These are phyloP conservation scores for Torymus auratus DNA, from an alignment of 2,888 invertebrate species.

Conservation along the genomic window DNA sequence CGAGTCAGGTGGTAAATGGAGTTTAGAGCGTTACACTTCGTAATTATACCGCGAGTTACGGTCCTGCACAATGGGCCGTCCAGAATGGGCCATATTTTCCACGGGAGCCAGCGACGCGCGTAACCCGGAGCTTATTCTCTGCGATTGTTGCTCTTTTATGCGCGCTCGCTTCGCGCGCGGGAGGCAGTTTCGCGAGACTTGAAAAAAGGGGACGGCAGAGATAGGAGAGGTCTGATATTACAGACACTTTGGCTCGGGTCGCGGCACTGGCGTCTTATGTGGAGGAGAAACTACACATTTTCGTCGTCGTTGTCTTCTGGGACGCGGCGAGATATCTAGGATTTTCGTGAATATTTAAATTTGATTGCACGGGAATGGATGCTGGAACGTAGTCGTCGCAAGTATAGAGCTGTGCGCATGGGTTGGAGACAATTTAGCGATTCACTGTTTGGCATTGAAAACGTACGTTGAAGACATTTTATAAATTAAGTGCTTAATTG, in stretches of 20 bases:
- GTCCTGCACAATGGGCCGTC: conserved; percentile 21
- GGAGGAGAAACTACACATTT: neutral
- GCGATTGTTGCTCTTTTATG: conserved; percentile 37
- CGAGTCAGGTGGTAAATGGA: conserved; percentile 47
- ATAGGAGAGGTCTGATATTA: conserved; percentile 22
- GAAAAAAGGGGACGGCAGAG: neutral
- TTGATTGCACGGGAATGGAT: conserved; percentile 12
- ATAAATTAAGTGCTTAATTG: no score
- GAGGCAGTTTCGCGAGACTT: conserved; percentile 1
- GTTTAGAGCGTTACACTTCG: conserved; percentile 44
- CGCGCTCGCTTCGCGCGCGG: conserved; percentile 9
- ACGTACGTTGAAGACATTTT: no score
- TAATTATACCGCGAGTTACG: conserved; percentile 50
- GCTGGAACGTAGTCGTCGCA: neutral
- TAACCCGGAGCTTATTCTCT: neutral
- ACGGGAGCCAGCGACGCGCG: neutral
- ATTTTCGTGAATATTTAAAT: conserved; percentile 39
- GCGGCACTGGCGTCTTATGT: neutral
- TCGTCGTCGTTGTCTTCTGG: neutral
- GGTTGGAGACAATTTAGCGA: no score
- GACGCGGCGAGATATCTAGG: neutral
- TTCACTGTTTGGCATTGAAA: no score
- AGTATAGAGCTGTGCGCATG: no score
- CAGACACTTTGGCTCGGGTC: conserved; percentile 12
- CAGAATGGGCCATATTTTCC: conserved; percentile 42